Base-by-base conservation (phyloP, 2,113 vertebrate genomes). In the Dasyprocta punctata region DNA sequence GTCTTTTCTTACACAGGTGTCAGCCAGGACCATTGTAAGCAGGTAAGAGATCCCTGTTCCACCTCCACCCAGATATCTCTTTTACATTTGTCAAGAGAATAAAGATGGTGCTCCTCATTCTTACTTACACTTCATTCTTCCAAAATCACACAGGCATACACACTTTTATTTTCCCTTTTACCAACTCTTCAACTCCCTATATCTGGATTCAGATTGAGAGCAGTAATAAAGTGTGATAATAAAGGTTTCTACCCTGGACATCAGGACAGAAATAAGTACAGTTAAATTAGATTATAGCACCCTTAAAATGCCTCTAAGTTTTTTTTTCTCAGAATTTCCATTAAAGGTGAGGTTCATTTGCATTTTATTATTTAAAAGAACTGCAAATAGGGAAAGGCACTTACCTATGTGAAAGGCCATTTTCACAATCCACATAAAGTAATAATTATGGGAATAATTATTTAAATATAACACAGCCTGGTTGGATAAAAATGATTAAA, bases 361-460 rank as follows among this genome's bases (percentile, higher is more conserved):
- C 19, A 94, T 75, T 93, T 92, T 69, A 89, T 61, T 94, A 89
- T 69, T 91, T 93, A 91, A 94, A 94, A 93, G 7, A 61, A 60
- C 60, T 89, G 58, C 7, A 67, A 95, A 96, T 10, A n/a, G 7
- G 11, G 7, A 83, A 93, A 97, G 36, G 24, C 26, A 78, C 41
- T 30, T 77, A 13, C 41, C 41, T 77, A 44, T 44, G 41, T 47
- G 11, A 77, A 77, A 83, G 65, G 5, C 41, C 54, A 80, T 96
- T 95, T 93, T 75, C 56, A 95, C 30, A 82, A 81, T 58, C 63
- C 58, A 89, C 52, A 67, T 4, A 71, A 36, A 69, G 33, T 86
- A 92, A 84, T 85, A 86, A 73, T 22, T 36, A 2, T 95, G 7
- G 20, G 17, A 67, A 36, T 73, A 89, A 65, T 77, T 81, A 3